phyloP scores from a whole-genome alignment of 2,113 vertebrate genomes.

The Mionectes macconnelli region DNA sequence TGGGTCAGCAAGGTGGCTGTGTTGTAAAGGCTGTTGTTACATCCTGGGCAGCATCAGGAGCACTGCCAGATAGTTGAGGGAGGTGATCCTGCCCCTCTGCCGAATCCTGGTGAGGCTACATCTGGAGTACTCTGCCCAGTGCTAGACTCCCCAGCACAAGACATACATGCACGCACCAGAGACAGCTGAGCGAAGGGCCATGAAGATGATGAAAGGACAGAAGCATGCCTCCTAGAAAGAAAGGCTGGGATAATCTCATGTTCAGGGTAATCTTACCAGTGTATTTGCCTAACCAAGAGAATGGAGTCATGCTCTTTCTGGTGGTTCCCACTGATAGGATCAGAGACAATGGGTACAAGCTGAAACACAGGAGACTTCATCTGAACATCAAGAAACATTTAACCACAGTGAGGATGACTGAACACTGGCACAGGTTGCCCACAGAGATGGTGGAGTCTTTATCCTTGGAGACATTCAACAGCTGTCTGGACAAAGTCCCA shows the following conservation, averaged over 20 bases:
- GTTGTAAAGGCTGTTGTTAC: background rate
- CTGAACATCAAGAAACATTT: background rate
- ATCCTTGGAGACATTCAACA: background rate
- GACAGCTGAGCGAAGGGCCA: background rate
- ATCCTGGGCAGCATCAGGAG: background rate
- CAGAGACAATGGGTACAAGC: background rate
- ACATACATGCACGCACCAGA: background rate
- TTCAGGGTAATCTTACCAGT: background rate
- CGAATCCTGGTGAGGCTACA: no score
- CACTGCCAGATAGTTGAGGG: rapidly evolving
- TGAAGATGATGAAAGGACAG: background rate
- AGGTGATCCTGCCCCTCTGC: background rate
- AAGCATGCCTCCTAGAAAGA: background rate
- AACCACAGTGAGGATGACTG: background rate
- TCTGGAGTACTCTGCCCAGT: background rate
- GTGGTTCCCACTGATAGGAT: background rate
- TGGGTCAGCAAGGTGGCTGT: background rate
- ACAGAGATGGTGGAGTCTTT: background rate
- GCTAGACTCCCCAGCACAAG: background rate
- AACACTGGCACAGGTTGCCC: background rate
- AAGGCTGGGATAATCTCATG: background rate
- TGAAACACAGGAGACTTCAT: background rate
- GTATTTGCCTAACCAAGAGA: background rate
- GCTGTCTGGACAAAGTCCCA: background rate
- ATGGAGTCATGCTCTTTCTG: background rate